These are phyloP conservation scores for Camptogramma bilineatum DNA, from an alignment of 2,888 invertebrate genomes.

Conservation along the genomic window DNA sequence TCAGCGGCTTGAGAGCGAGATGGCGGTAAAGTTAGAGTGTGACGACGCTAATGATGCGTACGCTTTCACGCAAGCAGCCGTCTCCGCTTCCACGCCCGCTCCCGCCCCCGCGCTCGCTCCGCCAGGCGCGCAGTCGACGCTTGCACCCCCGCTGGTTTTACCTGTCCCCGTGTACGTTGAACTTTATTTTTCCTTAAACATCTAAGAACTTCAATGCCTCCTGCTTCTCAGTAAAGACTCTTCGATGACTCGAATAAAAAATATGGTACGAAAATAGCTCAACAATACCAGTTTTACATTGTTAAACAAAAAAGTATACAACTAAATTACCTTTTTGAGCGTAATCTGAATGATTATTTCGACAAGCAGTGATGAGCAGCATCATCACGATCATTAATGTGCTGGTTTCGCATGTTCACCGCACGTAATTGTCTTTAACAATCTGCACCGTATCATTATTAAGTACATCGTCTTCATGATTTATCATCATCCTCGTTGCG, in stretches of 20 bases:
- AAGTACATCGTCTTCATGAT: slow-evolving; percentile 34
- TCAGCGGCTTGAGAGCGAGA: slow-evolving; percentile 86
- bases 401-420: slow-evolving; percentile 54
- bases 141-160: slow-evolving; percentile 44
- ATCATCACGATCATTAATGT: slow-evolving; percentile 47
- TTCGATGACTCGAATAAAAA: slow-evolving; percentile 5
- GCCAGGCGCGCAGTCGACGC: slow-evolving; percentile 50
- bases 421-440: slow-evolving; percentile 57
- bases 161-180: slow-evolving; percentile 60
- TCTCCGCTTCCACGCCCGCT: slow-evolving; percentile 52
- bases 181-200: slow-evolving; percentile 27
- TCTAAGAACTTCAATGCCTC: slow-evolving; percentile 29
- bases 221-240: slow-evolving; percentile 15
- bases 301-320: slow-evolving; percentile 5
- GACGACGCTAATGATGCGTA: slow-evolving; percentile 90
- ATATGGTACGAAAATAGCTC: slow-evolving; percentile 12
- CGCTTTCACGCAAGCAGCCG: slow-evolving; percentile 85
- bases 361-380: slow-evolving; percentile 34
- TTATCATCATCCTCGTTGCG: slow-evolving; percentile 25
- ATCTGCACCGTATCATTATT: slow-evolving; percentile 38
- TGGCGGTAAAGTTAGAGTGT: slow-evolving; percentile 89
- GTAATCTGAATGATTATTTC: slow-evolving; percentile 23
- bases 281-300: neutral
- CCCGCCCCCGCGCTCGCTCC: slow-evolving; percentile 69
- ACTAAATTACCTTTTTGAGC: slow-evolving; percentile 16